Evolutionary conservation across 2,113 vertebrate genomes (phyloP).

Genomic region (Pelusios castaneus): DNA sequence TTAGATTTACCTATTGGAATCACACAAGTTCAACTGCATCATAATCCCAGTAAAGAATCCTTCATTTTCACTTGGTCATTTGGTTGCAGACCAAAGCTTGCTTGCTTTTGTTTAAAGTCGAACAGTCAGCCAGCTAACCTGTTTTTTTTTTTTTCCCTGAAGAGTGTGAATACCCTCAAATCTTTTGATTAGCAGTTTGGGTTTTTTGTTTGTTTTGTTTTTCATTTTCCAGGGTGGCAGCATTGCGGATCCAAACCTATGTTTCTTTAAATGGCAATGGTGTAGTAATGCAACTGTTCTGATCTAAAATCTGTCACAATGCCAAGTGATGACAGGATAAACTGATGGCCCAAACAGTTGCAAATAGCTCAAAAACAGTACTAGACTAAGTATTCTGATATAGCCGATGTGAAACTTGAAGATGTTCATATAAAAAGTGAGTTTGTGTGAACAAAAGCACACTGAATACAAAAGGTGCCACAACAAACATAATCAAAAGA

Average conservation of each 20-base stretch:
- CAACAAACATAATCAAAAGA: not conserved
- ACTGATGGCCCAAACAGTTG: not conserved
- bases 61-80: not conserved
- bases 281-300: not conserved
- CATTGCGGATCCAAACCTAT: not conserved
- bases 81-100: not conserved
- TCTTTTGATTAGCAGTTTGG: not conserved
- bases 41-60: not conserved
- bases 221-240: not conserved
- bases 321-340: not conserved
- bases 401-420: not conserved
- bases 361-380: not conserved
- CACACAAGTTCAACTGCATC: not conserved
- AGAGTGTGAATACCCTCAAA: not conserved
- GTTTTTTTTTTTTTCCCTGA: not conserved
- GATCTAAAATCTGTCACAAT: not conserved
- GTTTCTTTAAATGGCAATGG: accelerated
- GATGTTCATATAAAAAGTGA: not conserved
- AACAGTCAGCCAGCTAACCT: not conserved
- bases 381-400: not conserved
- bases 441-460: not conserved
- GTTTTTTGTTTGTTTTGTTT: not conserved
- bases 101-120: not conserved
- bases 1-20: not conserved
- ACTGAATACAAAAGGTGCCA: not conserved